Evolutionary conservation across 2,797 vertebrate species (phyloP).

Genomic region (Distichodus sexfasciatus): DNA sequence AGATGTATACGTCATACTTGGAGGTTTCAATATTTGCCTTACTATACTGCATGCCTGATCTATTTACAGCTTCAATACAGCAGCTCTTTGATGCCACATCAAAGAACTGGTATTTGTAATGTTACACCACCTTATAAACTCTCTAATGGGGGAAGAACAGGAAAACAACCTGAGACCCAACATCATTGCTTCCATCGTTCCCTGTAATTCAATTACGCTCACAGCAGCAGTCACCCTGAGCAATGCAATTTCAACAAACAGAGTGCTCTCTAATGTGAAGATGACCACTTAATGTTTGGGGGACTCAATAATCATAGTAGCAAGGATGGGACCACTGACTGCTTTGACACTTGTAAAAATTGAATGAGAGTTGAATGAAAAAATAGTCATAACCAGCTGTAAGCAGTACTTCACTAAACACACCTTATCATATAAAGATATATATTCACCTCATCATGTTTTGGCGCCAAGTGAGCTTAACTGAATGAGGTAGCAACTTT

Average conservation of each 20-base stretch:
- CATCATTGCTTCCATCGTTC: background rate
- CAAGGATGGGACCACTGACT: background rate
- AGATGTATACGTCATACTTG: too few species aligned
- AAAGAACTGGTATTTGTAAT: background rate
- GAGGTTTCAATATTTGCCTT: background rate
- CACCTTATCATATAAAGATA: too few species aligned
- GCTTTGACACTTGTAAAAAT: background rate
- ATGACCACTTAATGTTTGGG: slow-evolving; percentile 1
- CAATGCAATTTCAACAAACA: slow-evolving; percentile 15
- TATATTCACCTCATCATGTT: too few species aligned
- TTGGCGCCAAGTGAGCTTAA: too few species aligned
- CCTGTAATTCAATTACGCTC: slow-evolving; percentile 24
- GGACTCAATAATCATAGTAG: slow-evolving; percentile 6
- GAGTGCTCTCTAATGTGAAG: slow-evolving; percentile 12
- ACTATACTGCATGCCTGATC: too few species aligned
- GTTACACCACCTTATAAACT: background rate
- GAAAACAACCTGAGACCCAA: background rate
- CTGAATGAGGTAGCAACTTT: too few species aligned
- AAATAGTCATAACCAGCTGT: too few species aligned
- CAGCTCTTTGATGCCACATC: background rate
- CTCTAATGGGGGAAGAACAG: background rate
- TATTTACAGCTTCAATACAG: background rate
- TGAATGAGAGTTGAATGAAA: background rate
- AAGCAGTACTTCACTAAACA: too few species aligned
- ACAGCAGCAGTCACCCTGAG: slow-evolving; percentile 10